A percentile compares a stretch with the other conserved stretches of the same genome.
phyloP scores from a whole-genome alignment of 2,888 invertebrate species.

The Phalangium opilio region DNA sequence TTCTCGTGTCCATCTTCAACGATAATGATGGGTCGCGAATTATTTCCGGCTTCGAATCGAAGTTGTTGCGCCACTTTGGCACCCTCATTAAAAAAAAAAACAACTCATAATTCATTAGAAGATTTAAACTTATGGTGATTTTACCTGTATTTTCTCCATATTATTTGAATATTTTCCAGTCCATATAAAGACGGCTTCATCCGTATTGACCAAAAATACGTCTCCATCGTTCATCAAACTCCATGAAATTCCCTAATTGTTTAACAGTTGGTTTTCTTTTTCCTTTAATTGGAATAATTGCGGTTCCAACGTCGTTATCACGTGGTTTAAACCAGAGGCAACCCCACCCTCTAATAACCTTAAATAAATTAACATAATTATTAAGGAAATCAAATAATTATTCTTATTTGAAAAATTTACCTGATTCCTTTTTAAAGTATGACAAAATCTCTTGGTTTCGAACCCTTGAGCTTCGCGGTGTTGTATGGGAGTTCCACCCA shows the following conservation, averaged over 20 bases:
- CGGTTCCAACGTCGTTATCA: slow-evolving; percentile 55
- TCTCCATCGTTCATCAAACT: slow-evolving; percentile 67
- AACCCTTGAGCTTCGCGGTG: slow-evolving; percentile 70
- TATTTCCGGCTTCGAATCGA: slow-evolving; percentile 40
- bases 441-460: slow-evolving; percentile 69
- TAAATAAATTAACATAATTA: too few species aligned
- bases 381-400: too few species aligned
- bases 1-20: slow-evolving; percentile 80
- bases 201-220: slow-evolving; percentile 63
- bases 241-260: slow-evolving; percentile 48
- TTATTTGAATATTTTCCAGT: slow-evolving; percentile 63
- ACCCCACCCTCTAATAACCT: slow-evolving; percentile 64
- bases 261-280: slow-evolving; percentile 37
- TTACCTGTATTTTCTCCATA: slow-evolving; percentile 59
- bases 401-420: too few species aligned
- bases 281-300: slow-evolving; percentile 68
- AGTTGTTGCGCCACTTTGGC: slow-evolving; percentile 42
- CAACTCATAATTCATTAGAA: too few species aligned
- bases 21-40: slow-evolving; percentile 42
- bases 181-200: slow-evolving; percentile 65
- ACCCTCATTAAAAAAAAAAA: slow-evolving; percentile 34
- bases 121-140: slow-evolving; percentile 4
- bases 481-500: slow-evolving; percentile 58
- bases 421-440: slow-evolving; percentile 67
- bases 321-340: slow-evolving; percentile 68